These are phyloP conservation scores for Trichogramma pretiosum DNA, from an alignment of 1,140 invertebrate genomes.

Conservation along the genomic window DNA sequence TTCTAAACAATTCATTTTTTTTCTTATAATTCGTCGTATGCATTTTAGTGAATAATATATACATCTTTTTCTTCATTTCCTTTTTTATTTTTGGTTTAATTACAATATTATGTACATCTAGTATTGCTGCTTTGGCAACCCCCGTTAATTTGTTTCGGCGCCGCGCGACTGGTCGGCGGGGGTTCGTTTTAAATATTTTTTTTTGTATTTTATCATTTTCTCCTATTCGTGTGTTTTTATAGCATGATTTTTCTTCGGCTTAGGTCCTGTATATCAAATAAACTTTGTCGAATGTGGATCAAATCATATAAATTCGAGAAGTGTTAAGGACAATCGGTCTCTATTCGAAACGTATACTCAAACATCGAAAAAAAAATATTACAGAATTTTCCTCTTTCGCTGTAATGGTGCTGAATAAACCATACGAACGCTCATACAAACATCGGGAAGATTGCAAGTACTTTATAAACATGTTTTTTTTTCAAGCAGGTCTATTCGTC, in stretches of 20 bases:
- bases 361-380: too few relatives aligned
- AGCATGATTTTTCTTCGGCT: slow-evolving; percentile 1
- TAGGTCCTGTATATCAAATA: slow-evolving; percentile 11
- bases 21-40: slow-evolving; percentile 5
- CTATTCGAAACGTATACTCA: too few relatives aligned
- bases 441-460: neutral
- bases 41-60: slow-evolving; percentile 7
- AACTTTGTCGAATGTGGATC: slow-evolving; percentile 4
- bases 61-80: too few relatives aligned
- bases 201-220: too few relatives aligned
- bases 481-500: slow-evolving; percentile 4
- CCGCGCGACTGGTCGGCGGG: slow-evolving; percentile 1
- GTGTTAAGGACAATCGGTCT: too few relatives aligned
- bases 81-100: too few relatives aligned
- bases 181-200: neutral
- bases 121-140: slow-evolving; percentile 16
- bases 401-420: too few relatives aligned
- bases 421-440: too few relatives aligned
- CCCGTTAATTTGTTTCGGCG: slow-evolving; percentile 1
- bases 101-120: slow-evolving; percentile 12
- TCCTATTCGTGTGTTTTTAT: neutral
- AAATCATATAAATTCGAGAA: too few relatives aligned
- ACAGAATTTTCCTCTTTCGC: too few relatives aligned
- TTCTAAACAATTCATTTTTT: too few relatives aligned
- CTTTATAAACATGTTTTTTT: neutral